Base-by-base conservation (phyloP, 2,113 vertebrate genomes). In the Chaetorhynchus papuensis region DNA sequence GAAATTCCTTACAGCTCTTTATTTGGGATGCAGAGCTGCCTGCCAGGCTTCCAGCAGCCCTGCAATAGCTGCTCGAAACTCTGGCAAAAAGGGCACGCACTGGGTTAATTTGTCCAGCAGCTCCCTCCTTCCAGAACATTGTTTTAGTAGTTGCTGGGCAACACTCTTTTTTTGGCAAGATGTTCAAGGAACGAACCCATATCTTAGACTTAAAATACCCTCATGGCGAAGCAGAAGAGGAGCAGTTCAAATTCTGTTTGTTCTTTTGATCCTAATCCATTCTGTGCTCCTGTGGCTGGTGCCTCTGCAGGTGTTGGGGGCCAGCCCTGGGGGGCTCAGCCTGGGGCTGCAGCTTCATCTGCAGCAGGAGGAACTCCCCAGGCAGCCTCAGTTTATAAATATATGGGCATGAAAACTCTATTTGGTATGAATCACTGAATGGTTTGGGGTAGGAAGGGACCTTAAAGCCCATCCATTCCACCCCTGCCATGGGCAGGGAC, bases 61-160 rank as follows among this genome's bases (percentile, higher is more conserved):
- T 77, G 85, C 45, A 13, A 10, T 5, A 23, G 81, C 85, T 65
- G 41, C 33, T 3, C 1, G 24, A 12, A 41, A 5, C 79, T 8
- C 5, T 47, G 47, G 44, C 61, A 63, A 0, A 60, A 76, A 69
- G 95, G 78, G 83, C 70, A 30, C n/a, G 81, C 54, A 95, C 64
- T 61, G 90, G 87, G 95, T 96, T 96, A 95, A 96, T 61, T 28
- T 91, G 90, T 94, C 96, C 93, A 6, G 86, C 95, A 85, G 92
- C 91, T 49, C 71, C 89, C 90, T 96, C 90, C 66, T 96, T 90
- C 89, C 83, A 78, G 90, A 95, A 93, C 75, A 81, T 92, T 97
- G 94, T 95, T 96, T 94, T 94, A 96, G 85, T 83, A 88, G 97
- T 97, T 97, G 97, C 97, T 81, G 92, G 74, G 97, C 95, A 97